Evolutionary conservation across 2,888 invertebrate species (phyloP).

Genomic region (Callyntrura guangdongensis): DNA sequence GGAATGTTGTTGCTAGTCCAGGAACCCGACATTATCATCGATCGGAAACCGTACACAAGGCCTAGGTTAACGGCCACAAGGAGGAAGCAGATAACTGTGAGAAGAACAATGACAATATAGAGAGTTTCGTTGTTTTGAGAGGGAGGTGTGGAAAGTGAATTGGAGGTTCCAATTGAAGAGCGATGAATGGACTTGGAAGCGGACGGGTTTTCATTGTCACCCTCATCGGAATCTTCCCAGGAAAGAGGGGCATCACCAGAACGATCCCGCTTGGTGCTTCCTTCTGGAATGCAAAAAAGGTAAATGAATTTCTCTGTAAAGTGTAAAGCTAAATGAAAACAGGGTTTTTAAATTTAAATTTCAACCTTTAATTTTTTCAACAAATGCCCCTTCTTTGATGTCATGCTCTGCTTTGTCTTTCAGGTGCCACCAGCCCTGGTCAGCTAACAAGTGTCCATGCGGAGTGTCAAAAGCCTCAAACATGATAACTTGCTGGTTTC

Average conservation of each 20-base stretch:
- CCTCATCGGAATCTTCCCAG: constrained; percentile 42
- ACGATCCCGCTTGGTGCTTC: no score
- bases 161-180: neutral
- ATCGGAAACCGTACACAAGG: constrained; percentile 41
- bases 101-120: constrained; percentile 33
- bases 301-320: no score
- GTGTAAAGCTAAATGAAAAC: no score
- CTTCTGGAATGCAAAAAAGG: no score
- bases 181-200: neutral
- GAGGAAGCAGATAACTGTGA: constrained; percentile 38
- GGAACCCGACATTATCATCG: neutral
- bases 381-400: constrained; percentile 1
- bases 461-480: constrained; percentile 63
- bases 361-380: constrained; percentile 54
- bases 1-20: no score
- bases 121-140: neutral
- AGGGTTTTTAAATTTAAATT: no score
- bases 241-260: no score
- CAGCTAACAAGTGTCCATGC: constrained; percentile 1
- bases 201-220: neutral
- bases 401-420: constrained; percentile 33
- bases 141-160: neutral
- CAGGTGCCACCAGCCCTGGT: constrained; percentile 53
- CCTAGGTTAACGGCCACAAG: constrained; percentile 54
- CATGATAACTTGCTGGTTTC: constrained; percentile 24